These are phyloP conservation scores for Leptonema lineaticorne DNA, from an alignment of 1,140 invertebrate species.

Conservation along the genomic window DNA sequence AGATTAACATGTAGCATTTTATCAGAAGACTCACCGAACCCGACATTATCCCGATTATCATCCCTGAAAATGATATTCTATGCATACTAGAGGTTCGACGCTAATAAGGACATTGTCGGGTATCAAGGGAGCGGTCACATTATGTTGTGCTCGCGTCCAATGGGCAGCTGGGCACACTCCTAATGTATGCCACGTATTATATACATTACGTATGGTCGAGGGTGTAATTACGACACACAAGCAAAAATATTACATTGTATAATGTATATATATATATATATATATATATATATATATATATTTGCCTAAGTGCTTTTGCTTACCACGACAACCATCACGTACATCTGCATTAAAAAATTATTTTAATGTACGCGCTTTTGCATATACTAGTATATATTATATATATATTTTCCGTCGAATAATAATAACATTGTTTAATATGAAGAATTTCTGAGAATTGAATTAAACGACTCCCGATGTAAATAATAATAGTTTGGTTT, in stretches of 20 bases:
- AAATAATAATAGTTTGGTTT: too few relatives aligned
- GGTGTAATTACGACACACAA: slow-evolving; percentile 15
- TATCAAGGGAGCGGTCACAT: not conserved
- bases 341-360: not conserved
- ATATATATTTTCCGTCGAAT: too few relatives aligned
- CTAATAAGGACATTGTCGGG: not conserved
- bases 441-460: too few relatives aligned
- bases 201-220: too few relatives aligned
- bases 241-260: not conserved
- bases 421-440: too few relatives aligned
- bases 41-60: too few relatives aligned
- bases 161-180: slow-evolving; percentile 19
- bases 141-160: not conserved
- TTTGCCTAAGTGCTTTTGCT: not conserved
- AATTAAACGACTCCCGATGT: too few relatives aligned
- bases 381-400: too few relatives aligned
- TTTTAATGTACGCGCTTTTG: not conserved
- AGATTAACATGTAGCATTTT: too few relatives aligned
- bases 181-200: slow-evolving; percentile 20
- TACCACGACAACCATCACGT: not conserved
- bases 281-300: too few relatives aligned
- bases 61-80: slow-evolving; percentile 17
- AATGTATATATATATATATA: too few relatives aligned
- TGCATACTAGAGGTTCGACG: slow-evolving; percentile 17
- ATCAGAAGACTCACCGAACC: too few relatives aligned